Evolutionary conservation across 2,888 invertebrate genomes (phyloP).

Genomic region (Crossocerus cetratus): DNA sequence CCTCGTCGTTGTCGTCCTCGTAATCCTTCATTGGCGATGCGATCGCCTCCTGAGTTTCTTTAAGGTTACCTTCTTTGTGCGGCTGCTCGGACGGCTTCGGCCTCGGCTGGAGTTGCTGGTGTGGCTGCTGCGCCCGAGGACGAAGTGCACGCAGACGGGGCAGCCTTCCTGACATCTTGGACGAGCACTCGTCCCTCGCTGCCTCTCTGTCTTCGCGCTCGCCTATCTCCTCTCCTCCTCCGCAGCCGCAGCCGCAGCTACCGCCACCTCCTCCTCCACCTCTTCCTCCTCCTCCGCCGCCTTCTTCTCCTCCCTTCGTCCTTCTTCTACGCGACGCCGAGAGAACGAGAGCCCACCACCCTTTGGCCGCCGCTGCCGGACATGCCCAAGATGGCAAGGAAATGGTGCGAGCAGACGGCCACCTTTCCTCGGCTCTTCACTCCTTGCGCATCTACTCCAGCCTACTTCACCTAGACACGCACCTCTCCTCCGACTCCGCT

Average conservation of each 20-base stretch:
- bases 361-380: not conserved
- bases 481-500: not conserved
- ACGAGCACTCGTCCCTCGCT: slow-evolving; percentile 32
- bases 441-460: not conserved
- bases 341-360: not conserved
- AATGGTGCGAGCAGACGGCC: not conserved
- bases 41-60: slow-evolving; percentile 54
- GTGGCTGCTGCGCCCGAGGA: slow-evolving; percentile 58
- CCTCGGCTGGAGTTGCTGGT: not conserved
- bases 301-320: slow-evolving; percentile 5
- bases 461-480: too few relatives aligned
- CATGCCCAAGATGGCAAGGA: not conserved
- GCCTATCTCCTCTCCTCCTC: slow-evolving; percentile 30
- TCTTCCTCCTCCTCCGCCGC: slow-evolving; percentile 30
- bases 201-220: slow-evolving; percentile 1
- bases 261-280: not conserved
- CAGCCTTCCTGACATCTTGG: slow-evolving; percentile 65
- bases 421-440: not conserved
- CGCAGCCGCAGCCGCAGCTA: not conserved
- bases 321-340: slow-evolving; percentile 7
- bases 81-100: not conserved
- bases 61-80: slow-evolving; percentile 46
- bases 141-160: slow-evolving; percentile 67
- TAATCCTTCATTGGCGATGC: slow-evolving; percentile 40
- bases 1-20: slow-evolving; percentile 7